A percentile compares a stretch with the other conserved stretches of the same genome.
Conservation (phyloP, 2,888 invertebrate species). For the Anodontia alba region DNA sequence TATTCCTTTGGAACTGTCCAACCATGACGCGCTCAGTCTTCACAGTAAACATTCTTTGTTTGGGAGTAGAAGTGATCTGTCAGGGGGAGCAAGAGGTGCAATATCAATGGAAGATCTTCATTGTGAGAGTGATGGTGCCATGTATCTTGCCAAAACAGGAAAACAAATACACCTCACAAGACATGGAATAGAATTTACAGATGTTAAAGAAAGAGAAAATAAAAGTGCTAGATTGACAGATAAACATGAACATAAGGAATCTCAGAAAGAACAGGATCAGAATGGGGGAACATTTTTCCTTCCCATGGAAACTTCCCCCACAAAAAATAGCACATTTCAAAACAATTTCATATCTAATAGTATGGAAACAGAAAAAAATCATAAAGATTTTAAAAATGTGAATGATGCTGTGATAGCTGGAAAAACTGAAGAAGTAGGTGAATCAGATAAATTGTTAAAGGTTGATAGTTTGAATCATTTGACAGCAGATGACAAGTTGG, state of each 20-base stretch:
- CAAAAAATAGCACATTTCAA: no score
- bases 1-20: not conserved
- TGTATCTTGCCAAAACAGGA: constrained; percentile 53
- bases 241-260: not conserved
- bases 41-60: not conserved
- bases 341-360: no score
- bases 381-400: not conserved
- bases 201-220: constrained; percentile 12
- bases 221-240: no score
- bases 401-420: not conserved
- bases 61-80: not conserved
- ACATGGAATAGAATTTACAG: constrained; percentile 45
- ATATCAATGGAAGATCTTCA: constrained; percentile 68
- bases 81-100: constrained; percentile 40
- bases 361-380: no score
- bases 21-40: constrained; percentile 1
- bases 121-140: constrained; percentile 61
- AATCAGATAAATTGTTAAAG: not conserved
- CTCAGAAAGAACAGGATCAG: not conserved
- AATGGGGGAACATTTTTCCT: not conserved
- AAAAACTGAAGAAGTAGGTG: not conserved
- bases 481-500: not conserved
- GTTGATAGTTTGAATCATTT: not conserved
- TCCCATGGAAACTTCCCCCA: not conserved
- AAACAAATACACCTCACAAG: constrained; percentile 52